A percentile compares a stretch with the other conserved stretches of the same genome.
phyloP scores from a whole-genome alignment of 92 coral and sea anemone species.

The Phymanthus crucifer region DNA sequence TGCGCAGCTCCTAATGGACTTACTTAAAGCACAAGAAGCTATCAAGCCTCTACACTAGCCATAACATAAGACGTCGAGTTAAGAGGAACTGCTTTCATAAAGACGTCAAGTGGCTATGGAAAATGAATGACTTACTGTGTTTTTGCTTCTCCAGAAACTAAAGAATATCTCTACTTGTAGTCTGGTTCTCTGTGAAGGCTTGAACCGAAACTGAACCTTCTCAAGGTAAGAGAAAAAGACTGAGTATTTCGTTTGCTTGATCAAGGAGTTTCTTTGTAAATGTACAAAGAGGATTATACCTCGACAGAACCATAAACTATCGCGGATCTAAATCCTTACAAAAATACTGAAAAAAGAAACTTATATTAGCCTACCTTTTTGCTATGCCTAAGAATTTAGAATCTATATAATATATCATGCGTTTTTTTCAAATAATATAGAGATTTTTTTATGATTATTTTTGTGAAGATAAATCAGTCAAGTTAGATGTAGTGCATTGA shows the following conservation, averaged over 20 bases:
- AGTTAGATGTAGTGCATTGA: not conserved
- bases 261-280: not conserved
- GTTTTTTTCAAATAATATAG: not conserved
- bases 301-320: not conserved
- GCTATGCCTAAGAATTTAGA: not conserved
- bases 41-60: not conserved
- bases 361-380: no score
- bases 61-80: slow-evolving; percentile 1
- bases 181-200: not conserved
- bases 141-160: not conserved
- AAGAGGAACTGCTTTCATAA: not conserved
- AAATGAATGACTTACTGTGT: not conserved
- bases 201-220: not conserved
- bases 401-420: not conserved
- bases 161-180: not conserved
- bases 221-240: not conserved
- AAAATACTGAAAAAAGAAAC: no score
- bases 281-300: not conserved
- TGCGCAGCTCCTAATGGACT: slow-evolving; percentile 1
- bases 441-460: not conserved
- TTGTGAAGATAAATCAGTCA: not conserved
- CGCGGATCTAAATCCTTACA: not conserved
- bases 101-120: not conserved
- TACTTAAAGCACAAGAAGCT: not conserved
- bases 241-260: not conserved